Evolutionary conservation across 2,797 vertebrate genomes (phyloP), one percentile per base, ranked within the genome.

Genomic region (Caiman crocodilus): DNA sequence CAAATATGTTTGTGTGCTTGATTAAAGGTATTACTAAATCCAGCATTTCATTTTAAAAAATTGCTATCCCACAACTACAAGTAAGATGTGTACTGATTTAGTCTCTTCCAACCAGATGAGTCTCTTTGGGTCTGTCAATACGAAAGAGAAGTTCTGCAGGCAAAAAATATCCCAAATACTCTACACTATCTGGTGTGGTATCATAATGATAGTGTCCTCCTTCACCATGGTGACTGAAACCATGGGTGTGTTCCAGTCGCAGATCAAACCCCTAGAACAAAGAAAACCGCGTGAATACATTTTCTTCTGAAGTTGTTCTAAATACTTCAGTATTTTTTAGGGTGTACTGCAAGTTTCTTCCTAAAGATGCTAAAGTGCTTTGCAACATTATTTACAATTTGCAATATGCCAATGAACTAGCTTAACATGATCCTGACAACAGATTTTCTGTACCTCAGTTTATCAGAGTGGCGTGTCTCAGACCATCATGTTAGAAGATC

Each of bases 121-220:
- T 99, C 74, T 98, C 98, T 80, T 77, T 90, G 5, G 99, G 99
- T 75, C 98, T 96, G 97, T 99, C 99, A n/a, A 99, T 99, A 80
- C 99, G 99, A 95, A 99, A 99, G 76, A 99, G 97, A 86, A 98
- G 97, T 96, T 99, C 99, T 0, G 99, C 99, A 4, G 99, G 99
- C 89, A 98, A 84, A 90, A 99, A 98, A 95, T 99, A 99, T 15
- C 99, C 99, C 93, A 98, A 95, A 95, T 99, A 99, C 87, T 99
- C 98, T 95, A 99, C 99, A 0, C 76, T 97, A 60, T 99, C 98
- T 0, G 99, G 99, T 1, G 99, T 99, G 42, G 98, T 99, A 96
- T 99, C 99, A 11, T 97, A 98, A 93, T 99, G 99, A 97, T 99
- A 99, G 97, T 99, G 99, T 1, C 99, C 99, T 2, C 99, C 99